Percentiles rank a stretch among this genome's conserved stretches.
These are phyloP conservation scores for Solen grandis DNA, from an alignment of 1,140 invertebrate species.

Conservation along the genomic window DNA sequence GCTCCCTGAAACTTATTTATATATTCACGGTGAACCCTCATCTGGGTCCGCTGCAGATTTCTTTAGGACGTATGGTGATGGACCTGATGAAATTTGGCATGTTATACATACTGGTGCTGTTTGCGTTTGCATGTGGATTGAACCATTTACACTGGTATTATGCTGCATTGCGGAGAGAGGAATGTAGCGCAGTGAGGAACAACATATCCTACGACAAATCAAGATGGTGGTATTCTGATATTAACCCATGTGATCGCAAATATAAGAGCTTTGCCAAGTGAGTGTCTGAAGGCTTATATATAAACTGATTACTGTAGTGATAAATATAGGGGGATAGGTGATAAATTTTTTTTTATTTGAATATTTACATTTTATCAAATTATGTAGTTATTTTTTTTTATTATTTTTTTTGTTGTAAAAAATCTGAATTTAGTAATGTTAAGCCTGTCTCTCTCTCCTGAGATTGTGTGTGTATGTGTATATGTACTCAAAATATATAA, in stretches of 20 bases:
- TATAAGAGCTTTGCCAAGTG: conserved; percentile 80
- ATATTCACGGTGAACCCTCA: conserved; percentile 99
- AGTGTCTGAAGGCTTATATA: conserved; percentile 60
- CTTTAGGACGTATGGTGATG: conserved; percentile 96
- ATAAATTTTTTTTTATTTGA: too few species aligned
- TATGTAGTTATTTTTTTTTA: too few species aligned
- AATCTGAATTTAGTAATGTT: too few species aligned
- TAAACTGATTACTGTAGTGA: background rate
- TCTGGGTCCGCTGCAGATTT: conserved; percentile 98
- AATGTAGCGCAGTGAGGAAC: conserved; percentile 84
- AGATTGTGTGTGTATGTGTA: too few species aligned
- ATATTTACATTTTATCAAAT: too few species aligned
- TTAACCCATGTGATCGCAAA: conserved; percentile 72
- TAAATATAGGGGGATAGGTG: too few species aligned
- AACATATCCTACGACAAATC: conserved; percentile 15
- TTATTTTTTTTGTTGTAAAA: too few species aligned
- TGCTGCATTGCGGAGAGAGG: conserved; percentile 93
- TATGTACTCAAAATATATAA: too few species aligned
- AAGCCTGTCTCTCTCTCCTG: too few species aligned
- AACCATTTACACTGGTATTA: conserved; percentile 98
- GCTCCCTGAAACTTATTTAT: conserved; percentile 98
- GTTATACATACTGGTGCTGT: conserved; percentile 96
- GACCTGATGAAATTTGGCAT: conserved; percentile 98
- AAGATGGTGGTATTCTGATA: background rate
- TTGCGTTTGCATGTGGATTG: conserved; percentile 97